Evolutionary conservation across 1,140 invertebrate species (phyloP).

Genomic region (Drosophila setifemur): DNA sequence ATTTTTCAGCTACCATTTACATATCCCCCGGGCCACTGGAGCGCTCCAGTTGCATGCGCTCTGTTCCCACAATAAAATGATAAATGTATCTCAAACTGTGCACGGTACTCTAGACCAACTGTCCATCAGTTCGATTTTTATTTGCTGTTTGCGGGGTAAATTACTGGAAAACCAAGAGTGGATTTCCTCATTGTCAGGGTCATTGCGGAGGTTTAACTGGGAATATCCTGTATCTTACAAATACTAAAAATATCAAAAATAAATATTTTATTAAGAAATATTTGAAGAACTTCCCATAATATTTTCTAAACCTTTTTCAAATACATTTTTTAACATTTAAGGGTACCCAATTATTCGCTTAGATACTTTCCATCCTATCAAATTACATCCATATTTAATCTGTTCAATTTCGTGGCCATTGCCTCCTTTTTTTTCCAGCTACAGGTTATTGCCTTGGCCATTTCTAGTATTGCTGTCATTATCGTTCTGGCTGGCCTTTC

Average conservation of each 20-base stretch:
- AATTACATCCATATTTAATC: conserved; percentile 18
- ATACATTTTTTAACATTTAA: too few species aligned
- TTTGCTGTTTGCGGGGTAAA: conserved; percentile 7
- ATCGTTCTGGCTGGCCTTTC: conserved; percentile 51
- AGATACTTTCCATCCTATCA: too few species aligned
- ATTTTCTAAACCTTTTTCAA: too few species aligned
- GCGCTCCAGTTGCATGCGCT: conserved; percentile 10
- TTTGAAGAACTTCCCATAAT: too few species aligned
- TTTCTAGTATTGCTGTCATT: conserved; percentile 62
- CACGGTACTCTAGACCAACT: conserved; percentile 60
- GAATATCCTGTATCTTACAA: too few species aligned
- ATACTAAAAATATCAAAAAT: too few species aligned
- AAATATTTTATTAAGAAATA: too few species aligned
- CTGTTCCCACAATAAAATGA: conserved; percentile 67
- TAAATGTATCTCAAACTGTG: conserved; percentile 78
- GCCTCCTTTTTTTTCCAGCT: conserved; percentile 18
- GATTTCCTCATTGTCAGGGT: too few species aligned
- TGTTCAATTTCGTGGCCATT: conserved; percentile 4
- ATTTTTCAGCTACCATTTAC: conserved; percentile 44
- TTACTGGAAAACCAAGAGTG: background rate
- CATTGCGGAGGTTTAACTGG: too few species aligned
- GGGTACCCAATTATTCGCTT: too few species aligned
- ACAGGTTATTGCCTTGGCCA: conserved; percentile 41
- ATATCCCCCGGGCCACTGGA: conserved; percentile 15
- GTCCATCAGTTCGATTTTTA: conserved; percentile 49